Base-by-base conservation (phyloP, 1,140 invertebrate genomes). In the Pseudoatta argentina region DNA sequence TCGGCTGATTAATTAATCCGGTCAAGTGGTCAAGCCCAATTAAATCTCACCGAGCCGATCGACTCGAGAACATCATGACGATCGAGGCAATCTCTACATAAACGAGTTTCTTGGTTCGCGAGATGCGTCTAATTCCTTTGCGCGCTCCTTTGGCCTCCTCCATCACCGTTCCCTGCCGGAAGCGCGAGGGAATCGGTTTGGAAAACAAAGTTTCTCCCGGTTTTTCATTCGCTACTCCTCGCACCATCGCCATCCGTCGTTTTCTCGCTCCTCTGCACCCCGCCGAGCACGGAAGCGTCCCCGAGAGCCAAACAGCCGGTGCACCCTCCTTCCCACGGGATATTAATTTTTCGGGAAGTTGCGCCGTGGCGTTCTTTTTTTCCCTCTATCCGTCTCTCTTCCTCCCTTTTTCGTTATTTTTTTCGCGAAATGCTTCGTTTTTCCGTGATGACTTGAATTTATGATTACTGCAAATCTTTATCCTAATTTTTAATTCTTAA, bases 291-390 rank as follows among this genome's bases (percentile, higher is more conserved):
- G 83, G 72, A 77, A 78, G 71, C 76, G 78, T 82, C 85, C 91
- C 87, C 87, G 77, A 77, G 83, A 91, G 76, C 83, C 69, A 86
- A 86, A 86, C 88, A 93, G 87, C 92, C 91, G 91, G 88, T 85
- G 89, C 88, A 79, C 63, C 72, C 86, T 88, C 73, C 87, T 90
- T 87, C 72, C 76, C 87, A 81, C 78, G 88, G 87, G 89, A 93
- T 93, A 93, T 93, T 93, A 93, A 93, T 93, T 94, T 93, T 93
- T 93, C 89, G 89, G 89, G 86, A 94, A 94, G 92, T 92, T 93
- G 75, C 89, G 86, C 83, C 63, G 51, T 27, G n/a, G 55, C 71
- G 44, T 72, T 72, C 61, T 69, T 78, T 67, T 78, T 44, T 59
- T 44, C 39, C 76, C 34, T 57, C 24, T 34, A 75, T n/a, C 34